These are phyloP conservation scores for Eupristina koningsbergeri DNA, from an alignment of 1,140 invertebrate genomes.

Conservation along the genomic window DNA sequence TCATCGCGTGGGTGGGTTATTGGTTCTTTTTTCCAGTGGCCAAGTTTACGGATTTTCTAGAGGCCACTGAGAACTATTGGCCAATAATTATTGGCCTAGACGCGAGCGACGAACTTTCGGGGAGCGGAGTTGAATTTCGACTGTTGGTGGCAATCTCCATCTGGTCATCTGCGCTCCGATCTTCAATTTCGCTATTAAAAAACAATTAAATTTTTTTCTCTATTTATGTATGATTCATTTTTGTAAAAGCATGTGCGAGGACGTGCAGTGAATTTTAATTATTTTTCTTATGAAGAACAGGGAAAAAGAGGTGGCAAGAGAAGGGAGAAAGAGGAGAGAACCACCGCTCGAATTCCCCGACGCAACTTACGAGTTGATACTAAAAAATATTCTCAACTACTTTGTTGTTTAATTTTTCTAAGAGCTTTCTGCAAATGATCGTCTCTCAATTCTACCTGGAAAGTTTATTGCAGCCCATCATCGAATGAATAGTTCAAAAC, in stretches of 20 bases:
- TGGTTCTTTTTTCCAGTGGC: background rate
- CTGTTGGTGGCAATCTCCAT: background rate
- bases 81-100: conserved; percentile 7
- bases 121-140: background rate
- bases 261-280: background rate
- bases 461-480: background rate
- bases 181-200: conserved; percentile 10
- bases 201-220: background rate
- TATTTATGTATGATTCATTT: background rate
- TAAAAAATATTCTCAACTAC: background rate
- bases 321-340: no score
- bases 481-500: background rate
- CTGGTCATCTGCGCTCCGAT: no score
- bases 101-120: conserved; percentile 8
- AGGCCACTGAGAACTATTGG: background rate
- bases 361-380: background rate
- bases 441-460: background rate
- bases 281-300: background rate
- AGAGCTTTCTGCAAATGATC: background rate
- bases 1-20: conserved; percentile 49
- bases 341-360: background rate
- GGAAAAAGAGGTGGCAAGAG: no score
- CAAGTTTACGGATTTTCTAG: conserved; percentile 7
- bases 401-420: background rate
- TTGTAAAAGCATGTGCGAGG: background rate